A percentile compares a stretch with the other conserved stretches of the same genome.
These are phyloP conservation scores for Hoplias malabaricus DNA, from an alignment of 2,113 vertebrate genomes.

Conservation along the genomic window DNA sequence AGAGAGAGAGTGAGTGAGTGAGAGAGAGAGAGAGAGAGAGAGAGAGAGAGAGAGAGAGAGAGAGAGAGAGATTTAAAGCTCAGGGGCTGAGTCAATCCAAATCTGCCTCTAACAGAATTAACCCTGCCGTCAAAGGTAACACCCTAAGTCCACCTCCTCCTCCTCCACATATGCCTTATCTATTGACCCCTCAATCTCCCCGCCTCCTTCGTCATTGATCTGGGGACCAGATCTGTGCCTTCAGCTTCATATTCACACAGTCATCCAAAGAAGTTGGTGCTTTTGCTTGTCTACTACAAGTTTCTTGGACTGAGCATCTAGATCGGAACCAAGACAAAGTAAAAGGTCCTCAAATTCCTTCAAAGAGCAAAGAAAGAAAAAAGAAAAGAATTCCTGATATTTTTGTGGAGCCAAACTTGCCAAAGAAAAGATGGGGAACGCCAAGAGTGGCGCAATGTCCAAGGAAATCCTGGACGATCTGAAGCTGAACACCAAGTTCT, in stretches of 20 bases:
- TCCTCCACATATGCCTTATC: slow-evolving; percentile 37
- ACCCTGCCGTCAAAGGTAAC: slow-evolving; percentile 61
- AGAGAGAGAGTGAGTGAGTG: slow-evolving; percentile 15
- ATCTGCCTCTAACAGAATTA: slow-evolving; percentile 75
- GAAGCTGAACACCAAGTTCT: slow-evolving; percentile 83
- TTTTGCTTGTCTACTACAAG: neutral
- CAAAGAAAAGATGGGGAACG: slow-evolving; percentile 81
- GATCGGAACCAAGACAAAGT: neutral
- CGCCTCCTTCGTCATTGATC: neutral
- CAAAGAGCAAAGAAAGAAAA: neutral
- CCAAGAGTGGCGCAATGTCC: slow-evolving; percentile 84
- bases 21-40: slow-evolving; percentile 22
- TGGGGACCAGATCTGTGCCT: neutral
- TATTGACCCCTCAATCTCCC: slow-evolving; percentile 4
- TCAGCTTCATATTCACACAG: slow-evolving; percentile 23
- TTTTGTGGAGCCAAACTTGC: neutral
- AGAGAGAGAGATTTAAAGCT: slow-evolving; percentile 53
- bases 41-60: no score
- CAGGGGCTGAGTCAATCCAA: slow-evolving; percentile 70
- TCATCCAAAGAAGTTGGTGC: neutral
- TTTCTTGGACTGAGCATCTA: neutral
- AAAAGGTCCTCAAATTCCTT: neutral
- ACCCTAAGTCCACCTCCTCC: slow-evolving; percentile 55
- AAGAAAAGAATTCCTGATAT: neutral
- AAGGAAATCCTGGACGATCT: slow-evolving; percentile 90